These are phyloP conservation scores for Mormyrus proboscirostris DNA, from an alignment of 2,797 vertebrate genomes.

Conservation along the genomic window DNA sequence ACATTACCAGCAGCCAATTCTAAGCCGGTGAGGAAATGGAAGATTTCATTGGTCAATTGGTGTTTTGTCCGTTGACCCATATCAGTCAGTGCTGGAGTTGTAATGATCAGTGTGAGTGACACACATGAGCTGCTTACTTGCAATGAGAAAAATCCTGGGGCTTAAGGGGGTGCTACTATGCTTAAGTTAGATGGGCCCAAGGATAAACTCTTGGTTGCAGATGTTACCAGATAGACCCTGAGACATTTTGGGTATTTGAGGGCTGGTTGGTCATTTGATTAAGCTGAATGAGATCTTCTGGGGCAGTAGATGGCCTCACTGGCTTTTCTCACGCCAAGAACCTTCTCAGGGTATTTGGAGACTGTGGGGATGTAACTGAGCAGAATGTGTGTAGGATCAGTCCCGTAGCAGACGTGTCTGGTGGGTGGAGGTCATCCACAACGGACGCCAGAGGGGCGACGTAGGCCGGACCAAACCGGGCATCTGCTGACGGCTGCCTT, in stretches of 20 bases:
- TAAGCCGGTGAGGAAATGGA: not conserved
- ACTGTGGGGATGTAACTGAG: not conserved
- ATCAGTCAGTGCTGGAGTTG: not conserved
- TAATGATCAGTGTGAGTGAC: not conserved
- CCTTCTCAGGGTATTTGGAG: not conserved
- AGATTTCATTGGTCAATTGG: not conserved
- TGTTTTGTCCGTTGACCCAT: not conserved
- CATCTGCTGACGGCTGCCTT: not conserved
- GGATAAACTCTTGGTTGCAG: not conserved
- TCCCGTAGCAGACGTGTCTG: not conserved
- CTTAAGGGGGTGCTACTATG: not conserved
- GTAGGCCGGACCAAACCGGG: not conserved
- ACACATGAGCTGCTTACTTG: not conserved
- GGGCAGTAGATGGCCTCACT: not conserved
- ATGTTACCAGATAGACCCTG: not conserved
- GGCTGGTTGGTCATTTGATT: not conserved
- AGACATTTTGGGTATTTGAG: not conserved
- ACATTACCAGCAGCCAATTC: not conserved
- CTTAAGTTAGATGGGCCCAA: not conserved
- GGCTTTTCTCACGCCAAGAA: not conserved
- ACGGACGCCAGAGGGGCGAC: not conserved
- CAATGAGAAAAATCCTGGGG: not conserved
- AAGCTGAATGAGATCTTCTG: not conserved
- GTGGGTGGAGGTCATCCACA: not conserved
- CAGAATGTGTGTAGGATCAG: not conserved